Evolutionary conservation across 2,113 vertebrate species (phyloP), one percentile per base, ranked within the genome.

Genomic region (Oreochromis aureus): DNA sequence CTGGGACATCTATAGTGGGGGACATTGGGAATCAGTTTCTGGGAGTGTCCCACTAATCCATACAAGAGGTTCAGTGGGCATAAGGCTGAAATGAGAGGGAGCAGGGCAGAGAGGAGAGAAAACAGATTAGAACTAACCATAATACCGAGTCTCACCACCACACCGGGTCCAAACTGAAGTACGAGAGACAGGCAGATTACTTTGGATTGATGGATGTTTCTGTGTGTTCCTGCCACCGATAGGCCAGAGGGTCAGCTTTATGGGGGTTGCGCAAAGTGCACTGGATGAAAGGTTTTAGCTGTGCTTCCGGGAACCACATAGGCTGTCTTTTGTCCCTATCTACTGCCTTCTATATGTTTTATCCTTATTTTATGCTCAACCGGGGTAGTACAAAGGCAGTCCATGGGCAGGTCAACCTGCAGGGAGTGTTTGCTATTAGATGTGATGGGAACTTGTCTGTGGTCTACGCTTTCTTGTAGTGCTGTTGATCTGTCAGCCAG

Each of bases 121-220:
- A 87, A 85, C 55, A 90, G 85, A 94, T 93, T 93, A 89, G 86
- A 92, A 89, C 73, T 46, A 19, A 86, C 87, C 84, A 87, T 88
- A 92, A 92, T 80, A 90, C 56, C 7, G 80, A 73, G 82, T 87
- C 84, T 87, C 85, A 61, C 18, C 12, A 22, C 86, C 73, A 36
- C 51, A 81, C 24, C 24, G n/a, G 58, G 34, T 32, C 53, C 44
- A 84, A 80, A 91, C 54, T 18, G 19, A 86, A 89, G 56, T 48
- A 61, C 1, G 8, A 81, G 51, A 83, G 80, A 87, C 18, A 51
- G 53, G 48, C 83, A 89, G 92, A 94, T 95, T 93, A 91, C 84
- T 93, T 81, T 80, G 85, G 66, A 87, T 90, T 83, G 87, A 63
- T 80, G n/a, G 69, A 82, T 80, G 55, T 87, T 91, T 82, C 69